These are phyloP conservation scores for Sebastes fasciatus DNA, from an alignment of 2,113 vertebrate genomes.

Conservation along the genomic window DNA sequence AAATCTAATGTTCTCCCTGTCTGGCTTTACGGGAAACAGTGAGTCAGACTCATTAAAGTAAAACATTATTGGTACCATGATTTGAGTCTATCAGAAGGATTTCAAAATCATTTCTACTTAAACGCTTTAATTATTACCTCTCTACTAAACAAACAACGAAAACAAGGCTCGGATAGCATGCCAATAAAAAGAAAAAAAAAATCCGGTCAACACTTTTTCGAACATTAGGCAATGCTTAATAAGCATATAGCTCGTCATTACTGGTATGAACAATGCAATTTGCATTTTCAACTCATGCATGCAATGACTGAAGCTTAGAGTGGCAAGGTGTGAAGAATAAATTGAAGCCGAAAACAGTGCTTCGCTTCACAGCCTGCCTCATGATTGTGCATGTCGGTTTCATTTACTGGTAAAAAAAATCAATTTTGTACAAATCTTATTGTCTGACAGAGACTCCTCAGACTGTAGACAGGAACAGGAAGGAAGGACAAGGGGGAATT, in stretches of 20 bases:
- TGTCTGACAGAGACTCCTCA: slow-evolving; percentile 7
- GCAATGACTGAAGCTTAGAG: slow-evolving; percentile 74
- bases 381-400: slow-evolving; percentile 1
- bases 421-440: not conserved
- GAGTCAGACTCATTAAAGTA: slow-evolving; percentile 35
- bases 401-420: slow-evolving; percentile 1
- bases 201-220: slow-evolving; percentile 52
- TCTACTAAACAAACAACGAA: not conserved
- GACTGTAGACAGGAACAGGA: slow-evolving; percentile 2
- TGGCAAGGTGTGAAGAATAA: slow-evolving; percentile 61
- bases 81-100: slow-evolving; percentile 6
- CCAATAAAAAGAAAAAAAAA: slow-evolving; percentile 22
- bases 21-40: slow-evolving; percentile 38
- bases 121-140: slow-evolving; percentile 12
- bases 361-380: slow-evolving; percentile 47
- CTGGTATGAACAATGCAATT: slow-evolving; percentile 75
- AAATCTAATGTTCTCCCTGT: slow-evolving; percentile 52
- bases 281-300: slow-evolving; percentile 78
- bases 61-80: slow-evolving; percentile 24
- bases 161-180: slow-evolving; percentile 71
- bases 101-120: not conserved
- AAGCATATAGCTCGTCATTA: slow-evolving; percentile 69
- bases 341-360: slow-evolving; percentile 40
- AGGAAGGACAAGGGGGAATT: slow-evolving; percentile 20
- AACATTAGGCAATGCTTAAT: slow-evolving; percentile 27